These are phyloP conservation scores for Trichoplax adhaerens DNA, from an alignment of 37 sponge, comb jelly and placozoan species.

Conservation along the genomic window DNA sequence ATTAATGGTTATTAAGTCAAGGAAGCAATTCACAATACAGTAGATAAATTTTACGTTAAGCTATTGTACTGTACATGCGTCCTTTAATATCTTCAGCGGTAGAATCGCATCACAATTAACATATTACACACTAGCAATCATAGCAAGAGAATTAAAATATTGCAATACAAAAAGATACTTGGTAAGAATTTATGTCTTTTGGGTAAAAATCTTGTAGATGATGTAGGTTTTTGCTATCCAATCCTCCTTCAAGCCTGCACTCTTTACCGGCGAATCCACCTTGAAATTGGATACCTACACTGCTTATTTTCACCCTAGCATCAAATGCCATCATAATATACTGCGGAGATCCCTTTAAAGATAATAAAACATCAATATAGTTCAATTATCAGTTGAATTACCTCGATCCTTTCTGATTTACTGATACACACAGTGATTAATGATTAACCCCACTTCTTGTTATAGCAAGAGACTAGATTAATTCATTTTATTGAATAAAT, in stretches of 20 bases:
- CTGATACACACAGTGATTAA: too few relatives aligned
- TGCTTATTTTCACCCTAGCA: constrained; percentile 19
- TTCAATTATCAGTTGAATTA: too few relatives aligned
- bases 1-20: not conserved
- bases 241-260: constrained; percentile 25
- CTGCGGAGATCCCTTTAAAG: constrained; percentile 44
- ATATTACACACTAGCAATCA: too few relatives aligned
- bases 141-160: not conserved
- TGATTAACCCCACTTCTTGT: too few relatives aligned
- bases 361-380: not conserved
- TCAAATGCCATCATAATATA: constrained; percentile 37
- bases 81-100: too few relatives aligned
- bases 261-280: constrained; percentile 75
- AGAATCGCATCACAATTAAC: too few relatives aligned
- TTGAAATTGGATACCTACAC: constrained; percentile 48
- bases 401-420: too few relatives aligned
- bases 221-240: not conserved
- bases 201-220: constrained; percentile 28
- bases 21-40: not conserved
- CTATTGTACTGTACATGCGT: not conserved
- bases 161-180: constrained; percentile 26
- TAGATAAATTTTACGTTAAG: not conserved
- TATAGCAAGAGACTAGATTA: too few relatives aligned
- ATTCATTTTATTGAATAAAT: too few relatives aligned
- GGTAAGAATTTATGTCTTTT: constrained; percentile 31